Percentiles rank a stretch among this genome's conserved stretches.
Conservation (phyloP, 2,888 invertebrate genomes). For the Tribolium freemani region DNA sequence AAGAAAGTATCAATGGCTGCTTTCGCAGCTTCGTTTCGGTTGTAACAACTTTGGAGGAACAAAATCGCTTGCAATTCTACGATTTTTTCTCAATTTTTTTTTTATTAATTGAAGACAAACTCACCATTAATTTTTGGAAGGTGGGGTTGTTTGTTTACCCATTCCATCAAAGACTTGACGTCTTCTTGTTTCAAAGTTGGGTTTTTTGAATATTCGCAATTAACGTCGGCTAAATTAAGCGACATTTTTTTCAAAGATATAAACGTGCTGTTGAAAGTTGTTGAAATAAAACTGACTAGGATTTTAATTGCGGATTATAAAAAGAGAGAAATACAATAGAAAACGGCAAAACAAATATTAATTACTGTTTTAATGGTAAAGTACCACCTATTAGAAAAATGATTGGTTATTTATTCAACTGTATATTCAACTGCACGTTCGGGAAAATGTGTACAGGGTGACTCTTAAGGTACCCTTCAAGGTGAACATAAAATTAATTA, state of each 20-base stretch:
- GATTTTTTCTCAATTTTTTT: not conserved
- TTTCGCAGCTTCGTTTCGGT: slow-evolving; percentile 78
- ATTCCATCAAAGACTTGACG: slow-evolving; percentile 72
- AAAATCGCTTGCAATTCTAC: slow-evolving; percentile 70
- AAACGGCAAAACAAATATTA: not conserved
- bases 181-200: slow-evolving; percentile 75
- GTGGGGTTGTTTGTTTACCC: slow-evolving; percentile 79
- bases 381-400: not conserved
- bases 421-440: not conserved
- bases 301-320: not conserved
- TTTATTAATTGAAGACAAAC: not conserved
- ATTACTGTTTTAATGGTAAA: not conserved
- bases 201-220: slow-evolving; percentile 71
- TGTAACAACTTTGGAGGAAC: slow-evolving; percentile 79
- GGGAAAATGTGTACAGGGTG: too few species aligned
- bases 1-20: slow-evolving; percentile 78
- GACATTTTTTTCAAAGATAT: not conserved
- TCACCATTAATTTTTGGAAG: slow-evolving; percentile 73
- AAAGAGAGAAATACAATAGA: not conserved
- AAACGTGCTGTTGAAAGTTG: too few species aligned
- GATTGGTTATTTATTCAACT: not conserved
- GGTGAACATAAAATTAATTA: too few species aligned
- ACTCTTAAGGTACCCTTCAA: too few species aligned
- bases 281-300: too few species aligned
- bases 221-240: not conserved